These are phyloP conservation scores for Drosophila lacertosa DNA, from an alignment of 1,140 invertebrate genomes.

Conservation along the genomic window DNA sequence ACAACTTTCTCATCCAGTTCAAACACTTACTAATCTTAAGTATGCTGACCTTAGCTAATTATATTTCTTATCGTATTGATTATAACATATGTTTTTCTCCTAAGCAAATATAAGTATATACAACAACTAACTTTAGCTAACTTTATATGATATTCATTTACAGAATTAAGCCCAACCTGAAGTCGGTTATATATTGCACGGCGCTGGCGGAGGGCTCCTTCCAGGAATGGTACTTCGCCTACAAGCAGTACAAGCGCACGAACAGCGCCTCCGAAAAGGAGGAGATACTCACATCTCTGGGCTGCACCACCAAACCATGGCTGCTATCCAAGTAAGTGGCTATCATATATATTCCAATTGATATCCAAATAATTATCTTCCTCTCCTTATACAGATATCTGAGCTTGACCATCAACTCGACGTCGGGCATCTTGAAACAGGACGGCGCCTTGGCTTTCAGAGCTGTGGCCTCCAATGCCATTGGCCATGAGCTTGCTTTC, in stretches of 20 bases:
- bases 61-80: no score
- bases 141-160: neutral
- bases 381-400: slow-evolving; percentile 80
- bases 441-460: slow-evolving; percentile 85
- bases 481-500: slow-evolving; percentile 85
- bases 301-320: slow-evolving; percentile 85
- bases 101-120: no score
- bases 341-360: no score
- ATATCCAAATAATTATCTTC: neutral
- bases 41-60: no score
- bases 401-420: slow-evolving; percentile 83
- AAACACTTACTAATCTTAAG: no score
- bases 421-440: slow-evolving; percentile 85
- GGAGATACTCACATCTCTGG: slow-evolving; percentile 86
- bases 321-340: slow-evolving; percentile 84
- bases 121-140: no score
- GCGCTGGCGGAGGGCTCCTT: slow-evolving; percentile 85
- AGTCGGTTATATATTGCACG: slow-evolving; percentile 85
- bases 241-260: slow-evolving; percentile 85
- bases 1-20: no score
- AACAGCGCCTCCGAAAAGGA: slow-evolving; percentile 86
- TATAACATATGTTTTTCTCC: no score
- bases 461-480: slow-evolving; percentile 78
- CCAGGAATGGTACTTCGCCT: slow-evolving; percentile 86
- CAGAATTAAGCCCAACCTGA: slow-evolving; percentile 85